Evolutionary conservation across 2,113 vertebrate species (phyloP), one percentile per base, ranked within the genome.

Genomic region (Cebidichthys violaceus): DNA sequence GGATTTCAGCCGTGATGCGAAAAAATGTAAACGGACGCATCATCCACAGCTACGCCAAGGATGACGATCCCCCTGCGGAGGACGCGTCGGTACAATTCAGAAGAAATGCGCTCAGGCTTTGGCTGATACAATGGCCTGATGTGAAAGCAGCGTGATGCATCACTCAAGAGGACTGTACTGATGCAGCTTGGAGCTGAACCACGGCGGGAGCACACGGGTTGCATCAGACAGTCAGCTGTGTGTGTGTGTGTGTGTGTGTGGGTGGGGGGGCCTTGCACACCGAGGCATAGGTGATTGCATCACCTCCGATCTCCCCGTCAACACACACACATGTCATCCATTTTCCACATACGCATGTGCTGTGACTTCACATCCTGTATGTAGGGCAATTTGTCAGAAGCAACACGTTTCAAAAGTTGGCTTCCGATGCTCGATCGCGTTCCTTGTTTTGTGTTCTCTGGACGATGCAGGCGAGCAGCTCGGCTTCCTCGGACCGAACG

Each of bases 211-310:
- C 65, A 39, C 52, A 35, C 4, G 3, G 68, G 64, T 91, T 93
- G 29, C 89, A 55, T 93, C 91, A 91, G 67, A 29, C 13, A 17
- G 10, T 81, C 67, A 68, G 41, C 78, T 75, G 75, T 70, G 64
- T 67, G 77, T 67, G n/a, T n/a, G n/a, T n/a, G n/a, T n/a, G n/a
- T n/a, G n/a, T n/a, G n/a, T n/a, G n/a, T n/a, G n/a, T n/a, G n/a
- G n/a, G n/a, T n/a, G 33, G 33, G 29, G 70, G 13, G 41, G 9
- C 24, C 70, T 91, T 92, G 84, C 81, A 70, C 20, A 50, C 31
- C 24, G 37, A 41, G 43, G 33, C 79, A 75, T 59, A 89, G 75
- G 59, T 70, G 70, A 83, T 92, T 94, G 81, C 90, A 84, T 94
- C 91, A 92, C 10, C 67, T 75, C 70, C 20, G 10, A 65, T 79